Base-by-base conservation (phyloP, 2,797 vertebrate genomes). In the Sebastes flavidus region DNA sequence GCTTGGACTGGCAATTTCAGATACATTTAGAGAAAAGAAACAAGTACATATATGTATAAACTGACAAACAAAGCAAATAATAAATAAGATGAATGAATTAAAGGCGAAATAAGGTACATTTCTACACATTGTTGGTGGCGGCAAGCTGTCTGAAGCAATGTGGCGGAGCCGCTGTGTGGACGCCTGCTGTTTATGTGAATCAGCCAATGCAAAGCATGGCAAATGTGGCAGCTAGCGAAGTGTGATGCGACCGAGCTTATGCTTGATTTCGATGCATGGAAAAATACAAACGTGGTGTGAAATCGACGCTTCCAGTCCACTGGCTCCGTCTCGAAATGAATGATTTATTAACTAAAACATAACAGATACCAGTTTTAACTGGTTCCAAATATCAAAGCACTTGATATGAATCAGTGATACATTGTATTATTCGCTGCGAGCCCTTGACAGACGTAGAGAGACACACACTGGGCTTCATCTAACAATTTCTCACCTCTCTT, bases 401-500 rank as follows among this genome's bases (percentile, higher is more conserved):
- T 75, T 77, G 56, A 77, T 88, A 20, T 60, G 60, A 82, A 72
- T 82, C 61, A 79, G 69, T 65, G 56, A 60, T 86, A 55, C 67
- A 68, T 77, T 78, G 59, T 71, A 46, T 81, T 88, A 65, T 86
- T 71, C 22, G 2, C 69, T 54, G 79, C 18, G 74, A 87, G 74
- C 79, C 81, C 72, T 87, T 87, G 88, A 87, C 87, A 87, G 86
- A 81, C 58, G 52, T 55, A 70, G 75, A 79, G 36, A 88, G 60
- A 87, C 69, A 79, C 85, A 82, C 85, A 82, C 83, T 70, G 85
- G 85, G 92, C 92, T 88, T 91, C 88, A 89, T 89, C 86, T 83
- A 88, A 89, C 83, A 85, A 87, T 92, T 93, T 92, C 92, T 93
- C 91, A 93, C 90, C 91, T 93, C 84, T 89, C 83, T 54, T 88